phyloP scores from a whole-genome alignment of 2,113 vertebrate species.

The Cervus canadensis region DNA sequence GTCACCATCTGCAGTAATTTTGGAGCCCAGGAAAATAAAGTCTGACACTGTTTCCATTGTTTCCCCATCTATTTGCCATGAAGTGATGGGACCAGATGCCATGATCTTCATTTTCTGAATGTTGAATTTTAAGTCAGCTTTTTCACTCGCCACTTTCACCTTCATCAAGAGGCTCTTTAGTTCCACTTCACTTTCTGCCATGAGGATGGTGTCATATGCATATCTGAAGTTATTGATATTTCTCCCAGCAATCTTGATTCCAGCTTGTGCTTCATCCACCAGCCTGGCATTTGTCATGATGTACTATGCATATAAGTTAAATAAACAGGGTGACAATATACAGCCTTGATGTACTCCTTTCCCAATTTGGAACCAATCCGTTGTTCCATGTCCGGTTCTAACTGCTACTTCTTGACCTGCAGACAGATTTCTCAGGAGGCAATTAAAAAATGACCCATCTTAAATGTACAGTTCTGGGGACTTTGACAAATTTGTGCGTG shows the following conservation, averaged over 20 bases:
- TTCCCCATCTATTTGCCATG: neutral
- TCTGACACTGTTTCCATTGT: neutral
- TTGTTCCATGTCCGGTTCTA: neutral
- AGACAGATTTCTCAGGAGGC: neutral
- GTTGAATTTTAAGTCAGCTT: neutral
- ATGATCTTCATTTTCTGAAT: neutral
- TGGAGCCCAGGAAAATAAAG: neutral
- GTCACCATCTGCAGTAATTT: neutral
- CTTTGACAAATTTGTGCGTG: neutral
- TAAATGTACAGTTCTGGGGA: neutral
- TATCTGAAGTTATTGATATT: neutral
- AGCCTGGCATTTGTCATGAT: neutral
- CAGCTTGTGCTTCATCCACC: neutral
- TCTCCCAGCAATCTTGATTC: neutral
- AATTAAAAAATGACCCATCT: neutral
- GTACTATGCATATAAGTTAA: neutral
- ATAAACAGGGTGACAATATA: neutral
- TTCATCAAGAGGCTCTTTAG: neutral
- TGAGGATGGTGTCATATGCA: neutral
- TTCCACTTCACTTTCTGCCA: neutral
- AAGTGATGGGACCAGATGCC: neutral
- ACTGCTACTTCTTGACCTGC: neutral
- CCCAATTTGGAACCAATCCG: neutral
- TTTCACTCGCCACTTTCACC: neutral
- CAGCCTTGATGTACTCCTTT: neutral